Evolutionary conservation across 2,113 vertebrate species (phyloP).

Genomic region (Epinephelus lanceolatus): DNA sequence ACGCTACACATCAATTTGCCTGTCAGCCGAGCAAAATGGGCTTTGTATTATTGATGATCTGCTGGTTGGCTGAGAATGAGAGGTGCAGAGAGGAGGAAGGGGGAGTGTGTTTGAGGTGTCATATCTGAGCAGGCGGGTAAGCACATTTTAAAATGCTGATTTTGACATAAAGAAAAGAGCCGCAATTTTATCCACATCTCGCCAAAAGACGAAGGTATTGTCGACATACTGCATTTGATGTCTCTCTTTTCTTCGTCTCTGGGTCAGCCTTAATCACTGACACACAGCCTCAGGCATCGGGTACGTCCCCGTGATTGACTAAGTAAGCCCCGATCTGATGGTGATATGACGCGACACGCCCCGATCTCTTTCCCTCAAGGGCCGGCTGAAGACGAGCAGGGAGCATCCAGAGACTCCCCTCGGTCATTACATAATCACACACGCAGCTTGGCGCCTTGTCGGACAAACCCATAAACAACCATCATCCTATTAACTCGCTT

Average conservation of each 20-base stretch:
- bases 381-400: constrained; percentile 29
- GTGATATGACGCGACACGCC: constrained; percentile 52
- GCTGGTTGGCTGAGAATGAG: constrained; percentile 1
- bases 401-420: constrained; percentile 42
- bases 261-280: constrained; percentile 59
- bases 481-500: constrained; percentile 57
- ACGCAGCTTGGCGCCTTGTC: constrained; percentile 34
- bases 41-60: constrained; percentile 54
- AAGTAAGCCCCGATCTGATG: constrained; percentile 34
- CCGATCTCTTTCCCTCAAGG: constrained; percentile 46
- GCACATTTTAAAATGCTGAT: constrained; percentile 2
- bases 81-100: constrained; percentile 10
- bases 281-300: constrained; percentile 69
- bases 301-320: constrained; percentile 13
- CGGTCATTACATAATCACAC: constrained; percentile 65
- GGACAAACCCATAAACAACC: constrained; percentile 49
- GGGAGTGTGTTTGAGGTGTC: background rate
- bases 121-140: constrained; percentile 24
- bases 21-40: constrained; percentile 38
- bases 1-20: constrained; percentile 38
- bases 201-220: background rate
- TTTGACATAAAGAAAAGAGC: constrained; percentile 5
- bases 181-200: constrained; percentile 12
- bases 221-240: background rate
- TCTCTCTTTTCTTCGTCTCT: constrained; percentile 27